phyloP scores from a whole-genome alignment of 1,140 invertebrate species.

The Delia radicum region DNA sequence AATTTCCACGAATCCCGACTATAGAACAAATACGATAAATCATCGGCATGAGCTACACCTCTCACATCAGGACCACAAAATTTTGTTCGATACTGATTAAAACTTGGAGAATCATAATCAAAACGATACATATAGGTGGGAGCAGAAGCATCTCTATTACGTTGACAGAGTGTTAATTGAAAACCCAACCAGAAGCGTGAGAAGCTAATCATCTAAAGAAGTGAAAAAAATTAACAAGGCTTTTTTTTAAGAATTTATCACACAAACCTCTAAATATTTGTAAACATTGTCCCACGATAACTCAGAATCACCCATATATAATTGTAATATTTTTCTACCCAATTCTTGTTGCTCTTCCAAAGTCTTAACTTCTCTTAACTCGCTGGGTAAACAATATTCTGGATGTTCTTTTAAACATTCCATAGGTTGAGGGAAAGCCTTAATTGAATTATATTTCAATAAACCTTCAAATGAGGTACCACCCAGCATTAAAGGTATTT shows the following conservation, averaged over 20 bases:
- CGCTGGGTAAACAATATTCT: conserved; percentile 30
- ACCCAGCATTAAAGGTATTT: conserved; percentile 53
- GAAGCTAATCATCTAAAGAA: conserved; percentile 45
- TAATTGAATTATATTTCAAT: conserved; percentile 41
- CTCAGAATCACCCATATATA: too few relatives aligned
- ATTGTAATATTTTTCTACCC: too few relatives aligned
- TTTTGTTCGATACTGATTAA: conserved; percentile 48
- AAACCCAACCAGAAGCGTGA: conserved; percentile 54
- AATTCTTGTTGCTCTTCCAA: too few relatives aligned
- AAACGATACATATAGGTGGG: conserved; percentile 57
- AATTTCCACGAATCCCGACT: conserved; percentile 53
- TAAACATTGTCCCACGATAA: too few relatives aligned
- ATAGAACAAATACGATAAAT: conserved; percentile 65
- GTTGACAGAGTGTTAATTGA: conserved; percentile 46
- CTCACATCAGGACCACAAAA: conserved; percentile 43
- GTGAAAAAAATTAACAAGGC: too few relatives aligned
- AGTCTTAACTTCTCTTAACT: conserved; percentile 34
- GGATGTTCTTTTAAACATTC: conserved; percentile 36
- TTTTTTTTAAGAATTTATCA: too few relatives aligned
- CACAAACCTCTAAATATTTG: conserved; percentile 44
- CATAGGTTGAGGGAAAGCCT: conserved; percentile 32
- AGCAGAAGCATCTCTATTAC: conserved; percentile 43
- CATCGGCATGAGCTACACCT: conserved; percentile 63
- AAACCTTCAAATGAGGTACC: conserved; percentile 51
- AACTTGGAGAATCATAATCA: conserved; percentile 49